Percentiles rank a stretch among this genome's conserved stretches.
Evolutionary conservation across 1,140 invertebrate species (phyloP).

Genomic region (Dendrolimus kikuchii): DNA sequence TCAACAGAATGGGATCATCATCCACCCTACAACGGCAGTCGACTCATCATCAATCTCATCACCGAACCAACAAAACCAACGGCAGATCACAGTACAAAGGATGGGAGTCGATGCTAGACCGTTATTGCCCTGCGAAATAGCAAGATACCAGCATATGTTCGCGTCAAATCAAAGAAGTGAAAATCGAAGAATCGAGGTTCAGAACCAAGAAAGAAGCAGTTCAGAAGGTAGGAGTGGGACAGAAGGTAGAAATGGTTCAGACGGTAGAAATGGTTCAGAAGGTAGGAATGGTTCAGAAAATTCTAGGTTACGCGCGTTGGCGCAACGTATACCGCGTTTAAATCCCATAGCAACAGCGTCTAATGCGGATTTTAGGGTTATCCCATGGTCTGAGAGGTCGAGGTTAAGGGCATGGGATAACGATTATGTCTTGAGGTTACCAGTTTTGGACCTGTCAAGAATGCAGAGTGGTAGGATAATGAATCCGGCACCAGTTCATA

Average conservation of each 20-base stretch:
- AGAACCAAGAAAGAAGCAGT: no score
- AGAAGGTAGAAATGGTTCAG: neutral
- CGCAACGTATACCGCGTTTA: conserved; percentile 46
- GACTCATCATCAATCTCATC: conserved; percentile 23
- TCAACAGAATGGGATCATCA: conserved; percentile 35
- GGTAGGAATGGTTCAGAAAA: conserved; percentile 29
- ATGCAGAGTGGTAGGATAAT: conserved; percentile 32
- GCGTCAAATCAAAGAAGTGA: conserved; percentile 19
- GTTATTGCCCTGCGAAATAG: conserved; percentile 48
- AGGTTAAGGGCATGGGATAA: conserved; percentile 37
- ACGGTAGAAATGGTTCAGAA: conserved; percentile 5
- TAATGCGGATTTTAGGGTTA: conserved; percentile 36
- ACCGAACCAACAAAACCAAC: conserved; percentile 30
- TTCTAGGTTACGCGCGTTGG: conserved; percentile 34
- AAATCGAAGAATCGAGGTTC: no score
- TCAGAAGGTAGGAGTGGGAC: no score
- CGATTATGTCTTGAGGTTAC: conserved; percentile 41
- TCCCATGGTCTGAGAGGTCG: conserved; percentile 39
- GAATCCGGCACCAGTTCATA: conserved; percentile 33
- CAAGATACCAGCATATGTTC: conserved; percentile 61
- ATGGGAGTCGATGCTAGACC: conserved; percentile 62
- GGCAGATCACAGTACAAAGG: conserved; percentile 62
- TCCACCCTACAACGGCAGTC: conserved; percentile 25
- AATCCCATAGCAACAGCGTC: conserved; percentile 24
- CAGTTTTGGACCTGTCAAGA: conserved; percentile 41